Conservation (phyloP, 1,140 invertebrate species). For the Globodera ellingtonae region DNA sequence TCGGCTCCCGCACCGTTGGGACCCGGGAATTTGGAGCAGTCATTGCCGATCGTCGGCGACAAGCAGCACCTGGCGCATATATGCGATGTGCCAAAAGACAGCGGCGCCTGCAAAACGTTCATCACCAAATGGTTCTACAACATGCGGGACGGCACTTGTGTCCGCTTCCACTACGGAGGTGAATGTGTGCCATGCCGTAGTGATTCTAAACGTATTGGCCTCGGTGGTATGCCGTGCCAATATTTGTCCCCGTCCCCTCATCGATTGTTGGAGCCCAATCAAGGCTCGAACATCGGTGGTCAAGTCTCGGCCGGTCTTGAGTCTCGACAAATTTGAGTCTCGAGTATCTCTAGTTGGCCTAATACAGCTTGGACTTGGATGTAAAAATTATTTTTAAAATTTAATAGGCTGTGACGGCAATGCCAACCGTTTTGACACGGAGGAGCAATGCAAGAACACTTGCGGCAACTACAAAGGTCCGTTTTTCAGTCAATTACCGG, state of each 20-base stretch:
- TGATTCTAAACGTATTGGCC: not conserved
- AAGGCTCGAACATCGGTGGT: not conserved
- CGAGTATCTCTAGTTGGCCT: not conserved
- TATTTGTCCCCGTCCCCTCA: too few relatives aligned
- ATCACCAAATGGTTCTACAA: conserved; percentile 74
- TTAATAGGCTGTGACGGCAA: conserved; percentile 66
- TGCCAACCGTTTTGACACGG: conserved; percentile 72
- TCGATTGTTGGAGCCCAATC: too few relatives aligned
- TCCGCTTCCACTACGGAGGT: conserved; percentile 91
- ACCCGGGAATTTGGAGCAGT: conserved; percentile 14
- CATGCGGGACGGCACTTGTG: conserved; percentile 78
- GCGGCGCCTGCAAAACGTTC: conserved; percentile 81
- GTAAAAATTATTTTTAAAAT: conserved; percentile 17
- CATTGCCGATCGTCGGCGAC: conserved; percentile 25
- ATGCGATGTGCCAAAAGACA: conserved; percentile 72
- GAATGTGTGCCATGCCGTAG: conserved; percentile 67
- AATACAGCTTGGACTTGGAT: not conserved
- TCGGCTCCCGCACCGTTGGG: conserved; percentile 15
- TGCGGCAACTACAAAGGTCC: conserved; percentile 70
- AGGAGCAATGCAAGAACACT: conserved; percentile 77
- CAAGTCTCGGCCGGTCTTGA: not conserved
- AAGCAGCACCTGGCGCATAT: conserved; percentile 20
- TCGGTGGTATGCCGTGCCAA: not conserved
- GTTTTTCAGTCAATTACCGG: not conserved
- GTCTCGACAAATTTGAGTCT: not conserved